Conservation (phyloP, 2,888 invertebrate species). For the Cyrtodaria siliqua region DNA sequence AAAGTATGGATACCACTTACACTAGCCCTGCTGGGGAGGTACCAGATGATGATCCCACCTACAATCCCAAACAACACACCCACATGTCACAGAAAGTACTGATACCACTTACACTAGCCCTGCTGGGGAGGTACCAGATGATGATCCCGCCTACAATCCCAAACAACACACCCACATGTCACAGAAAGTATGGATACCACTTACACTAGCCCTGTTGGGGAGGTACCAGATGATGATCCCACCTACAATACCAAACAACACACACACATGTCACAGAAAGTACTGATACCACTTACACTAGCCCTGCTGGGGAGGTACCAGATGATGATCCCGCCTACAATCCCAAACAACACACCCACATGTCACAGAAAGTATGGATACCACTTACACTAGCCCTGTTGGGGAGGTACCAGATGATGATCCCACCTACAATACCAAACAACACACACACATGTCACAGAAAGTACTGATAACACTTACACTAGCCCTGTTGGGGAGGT, state of each 20-base stretch:
- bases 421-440: constrained; percentile 92
- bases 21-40: constrained; percentile 88
- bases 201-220: constrained; percentile 87
- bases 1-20: no score
- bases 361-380: no score
- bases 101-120: constrained; percentile 77
- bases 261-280: constrained; percentile 88
- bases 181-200: constrained; percentile 57
- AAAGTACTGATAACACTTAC: no score
- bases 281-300: constrained; percentile 74
- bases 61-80: constrained; percentile 93
- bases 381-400: constrained; percentile 80
- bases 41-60: constrained; percentile 92
- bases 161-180: constrained; percentile 90
- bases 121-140: constrained; percentile 91
- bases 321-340: no score
- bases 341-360: no score
- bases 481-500: constrained; percentile 88
- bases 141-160: constrained; percentile 92
- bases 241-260: constrained; percentile 93
- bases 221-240: constrained; percentile 91
- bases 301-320: constrained; percentile 90
- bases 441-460: no score
- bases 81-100: constrained; percentile 26
- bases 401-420: constrained; percentile 91